These are phyloP conservation scores for Nomada lathburiana DNA, from an alignment of 2,888 invertebrate genomes.

Conservation along the genomic window DNA sequence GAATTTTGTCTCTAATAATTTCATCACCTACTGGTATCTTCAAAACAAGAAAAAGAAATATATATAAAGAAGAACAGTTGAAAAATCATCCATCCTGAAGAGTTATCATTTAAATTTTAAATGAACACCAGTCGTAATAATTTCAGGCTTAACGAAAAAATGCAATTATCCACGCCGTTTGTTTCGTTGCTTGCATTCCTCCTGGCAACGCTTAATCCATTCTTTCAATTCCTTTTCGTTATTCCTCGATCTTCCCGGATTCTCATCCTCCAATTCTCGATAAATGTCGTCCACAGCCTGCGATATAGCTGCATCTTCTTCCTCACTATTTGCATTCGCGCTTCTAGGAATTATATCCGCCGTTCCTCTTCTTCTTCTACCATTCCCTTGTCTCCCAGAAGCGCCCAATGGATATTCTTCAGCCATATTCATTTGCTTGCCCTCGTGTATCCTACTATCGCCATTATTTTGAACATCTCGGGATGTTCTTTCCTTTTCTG, in stretches of 20 bases:
- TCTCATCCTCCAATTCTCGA: background rate
- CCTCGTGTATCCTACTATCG: background rate
- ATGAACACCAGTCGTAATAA: no score
- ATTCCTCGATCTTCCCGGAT: background rate
- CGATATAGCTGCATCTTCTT: background rate
- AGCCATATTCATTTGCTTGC: background rate
- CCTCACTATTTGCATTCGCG: background rate
- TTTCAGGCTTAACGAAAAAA: background rate
- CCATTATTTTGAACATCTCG: background rate
- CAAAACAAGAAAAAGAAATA: no score
- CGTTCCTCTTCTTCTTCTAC: background rate
- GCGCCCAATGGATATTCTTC: background rate
- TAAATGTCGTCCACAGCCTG: conserved; percentile 12
- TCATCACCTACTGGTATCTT: no score
- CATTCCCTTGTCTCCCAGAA: background rate
- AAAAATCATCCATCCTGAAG: no score
- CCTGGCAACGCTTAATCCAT: conserved; percentile 69
- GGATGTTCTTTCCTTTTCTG: background rate
- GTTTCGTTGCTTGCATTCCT: conserved; percentile 57
- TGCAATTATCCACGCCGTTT: conserved; percentile 28
- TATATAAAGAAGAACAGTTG: no score
- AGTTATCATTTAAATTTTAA: no score
- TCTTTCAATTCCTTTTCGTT: conserved; percentile 63
- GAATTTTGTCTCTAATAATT: no score
- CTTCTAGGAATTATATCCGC: background rate